Conservation (phyloP, 2,113 vertebrate genomes). For the Lampris megalopsis region DNA sequence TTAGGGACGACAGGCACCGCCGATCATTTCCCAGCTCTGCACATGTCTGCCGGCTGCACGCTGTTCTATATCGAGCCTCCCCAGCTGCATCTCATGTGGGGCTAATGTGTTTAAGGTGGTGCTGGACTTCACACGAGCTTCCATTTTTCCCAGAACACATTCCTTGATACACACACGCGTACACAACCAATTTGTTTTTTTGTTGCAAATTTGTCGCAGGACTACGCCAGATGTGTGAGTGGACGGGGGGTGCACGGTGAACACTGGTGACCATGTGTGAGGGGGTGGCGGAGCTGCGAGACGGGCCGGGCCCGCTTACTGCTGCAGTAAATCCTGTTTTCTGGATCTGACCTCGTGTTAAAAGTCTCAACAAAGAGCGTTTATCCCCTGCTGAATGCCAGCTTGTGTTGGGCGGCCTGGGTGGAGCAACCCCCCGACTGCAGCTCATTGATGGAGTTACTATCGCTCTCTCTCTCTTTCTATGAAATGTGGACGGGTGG, state of each 20-base stretch:
- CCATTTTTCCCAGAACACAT: not conserved
- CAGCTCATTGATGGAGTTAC: slow-evolving; percentile 22
- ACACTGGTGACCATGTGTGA: not conserved
- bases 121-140: not conserved
- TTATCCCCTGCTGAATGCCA: not conserved
- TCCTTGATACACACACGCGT: not conserved
- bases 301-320: not conserved
- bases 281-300: slow-evolving; percentile 30
- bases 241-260: not conserved
- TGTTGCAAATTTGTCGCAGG: too few relatives aligned
- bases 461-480: slow-evolving; percentile 8
- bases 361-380: slow-evolving; percentile 25
- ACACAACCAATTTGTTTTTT: too few relatives aligned
- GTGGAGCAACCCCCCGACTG: slow-evolving; percentile 21
- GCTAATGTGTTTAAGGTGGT: too few relatives aligned
- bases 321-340: slow-evolving; percentile 18
- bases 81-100: too few relatives aligned
- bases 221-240: slow-evolving; percentile 7
- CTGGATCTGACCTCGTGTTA: slow-evolving; percentile 7
- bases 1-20: too few relatives aligned
- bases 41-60: too few relatives aligned
- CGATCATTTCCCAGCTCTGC: too few relatives aligned
- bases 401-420: slow-evolving; percentile 35
- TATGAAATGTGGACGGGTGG: too few relatives aligned
- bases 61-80: too few relatives aligned